Percentiles rank a stretch among this genome's conserved stretches.
Conservation (phyloP, 2,888 invertebrate species). For the Ennomos fuscantarius region DNA sequence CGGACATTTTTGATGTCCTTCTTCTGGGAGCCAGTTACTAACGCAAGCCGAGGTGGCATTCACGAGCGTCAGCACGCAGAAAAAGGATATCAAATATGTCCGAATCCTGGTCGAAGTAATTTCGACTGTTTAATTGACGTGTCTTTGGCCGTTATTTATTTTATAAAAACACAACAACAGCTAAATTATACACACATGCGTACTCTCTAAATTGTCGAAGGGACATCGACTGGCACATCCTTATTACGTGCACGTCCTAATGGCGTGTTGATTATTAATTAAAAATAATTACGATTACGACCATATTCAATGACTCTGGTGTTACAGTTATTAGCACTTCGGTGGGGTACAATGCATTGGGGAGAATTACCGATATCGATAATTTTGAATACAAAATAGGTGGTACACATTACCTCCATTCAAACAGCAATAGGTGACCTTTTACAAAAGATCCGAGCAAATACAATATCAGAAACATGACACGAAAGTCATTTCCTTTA, state of each 20-base stretch:
- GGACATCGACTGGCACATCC: constrained; percentile 81
- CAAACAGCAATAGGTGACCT: no score
- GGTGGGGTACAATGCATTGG: constrained; percentile 52
- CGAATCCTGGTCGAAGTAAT: constrained; percentile 3
- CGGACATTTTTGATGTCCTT: no score
- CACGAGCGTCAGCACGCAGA: no score
- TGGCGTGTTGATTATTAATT: constrained; percentile 85
- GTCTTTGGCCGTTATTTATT: no score
- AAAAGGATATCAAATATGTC: no score
- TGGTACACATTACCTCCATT: no score
- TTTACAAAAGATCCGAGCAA: no score
- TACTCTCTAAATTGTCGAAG: constrained; percentile 62
- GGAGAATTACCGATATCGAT: constrained; percentile 41
- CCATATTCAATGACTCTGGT: constrained; percentile 85
- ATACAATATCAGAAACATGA: no score
- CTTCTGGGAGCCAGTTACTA: no score
- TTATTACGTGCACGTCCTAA: constrained; percentile 78
- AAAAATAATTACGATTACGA: constrained; percentile 85
- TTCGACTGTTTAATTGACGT: no score
- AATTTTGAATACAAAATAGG: not conserved
- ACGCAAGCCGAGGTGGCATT: no score
- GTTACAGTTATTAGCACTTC: constrained; percentile 80
- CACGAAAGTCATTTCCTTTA: no score
- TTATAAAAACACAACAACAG: constrained; percentile 20
- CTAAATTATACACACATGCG: constrained; percentile 23